Base-by-base conservation (phyloP, 2,888 invertebrate genomes). In the Drosophila niveifrons region DNA sequence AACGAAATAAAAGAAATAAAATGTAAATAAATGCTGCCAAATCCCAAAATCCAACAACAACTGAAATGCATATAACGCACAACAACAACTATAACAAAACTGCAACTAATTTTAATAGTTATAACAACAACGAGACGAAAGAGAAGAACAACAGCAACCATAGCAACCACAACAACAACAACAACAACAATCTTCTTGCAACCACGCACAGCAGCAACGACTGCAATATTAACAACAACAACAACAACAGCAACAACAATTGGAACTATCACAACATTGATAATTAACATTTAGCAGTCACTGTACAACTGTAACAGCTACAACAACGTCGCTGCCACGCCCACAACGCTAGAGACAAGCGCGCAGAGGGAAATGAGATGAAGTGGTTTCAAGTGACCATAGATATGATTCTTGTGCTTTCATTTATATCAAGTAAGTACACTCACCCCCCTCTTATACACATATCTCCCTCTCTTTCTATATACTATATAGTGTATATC, bases 321-420 rank as follows among this genome's bases (percentile, higher is more conserved):
- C 74, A 73, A 80, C 50, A 80, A 62, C 71, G 66, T 73, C 73
- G 74, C 77, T 71, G 77, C 74, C 77, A 74, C 77, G 71, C 77
- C 77, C 66, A 76, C 50, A 69, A 74, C 79, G 71, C 69, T 50
- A 65, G 55, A 47, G 50, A 76, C 78, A 82, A 86, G 87, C 89
- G 89, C 87, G 85, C 90, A 92, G 86, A 91, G 92, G 92, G 92
- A 92, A 91, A 92, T 92, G 92, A 92, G 91, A 92, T 92, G 92
- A 92, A 92, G 92, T 92, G 92, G 92, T 92, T 92, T 92, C 92
- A 92, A 92, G 92, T 91, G 90, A 91, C 92, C 91, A 91, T 92
- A 91, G 92, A 92, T 90, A 92, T 92, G 92, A 92, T 92, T 90
- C 91, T 92, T 90, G 92, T 92, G 92, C 92, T 92, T 92, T 92